Evolutionary conservation across 2,888 invertebrate genomes (phyloP).

Genomic region (Oligia strigilis): DNA sequence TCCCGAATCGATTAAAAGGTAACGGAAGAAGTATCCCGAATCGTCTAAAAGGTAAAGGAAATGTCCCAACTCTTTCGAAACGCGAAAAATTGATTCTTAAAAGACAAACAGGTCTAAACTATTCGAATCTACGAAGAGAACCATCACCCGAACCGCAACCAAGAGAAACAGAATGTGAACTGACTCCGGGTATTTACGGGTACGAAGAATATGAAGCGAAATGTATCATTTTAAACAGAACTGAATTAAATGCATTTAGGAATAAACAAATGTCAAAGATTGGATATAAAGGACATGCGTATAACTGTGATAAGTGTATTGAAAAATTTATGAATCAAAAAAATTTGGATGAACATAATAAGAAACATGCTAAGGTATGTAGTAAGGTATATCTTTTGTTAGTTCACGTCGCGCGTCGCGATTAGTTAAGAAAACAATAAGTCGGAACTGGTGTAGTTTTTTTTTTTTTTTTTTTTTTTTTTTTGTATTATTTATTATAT

Average conservation of each 20-base stretch:
- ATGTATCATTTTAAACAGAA: constrained; percentile 22
- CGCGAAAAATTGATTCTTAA: constrained; percentile 6
- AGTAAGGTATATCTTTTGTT: not conserved
- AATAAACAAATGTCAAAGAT: constrained; percentile 6
- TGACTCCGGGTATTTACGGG: not conserved
- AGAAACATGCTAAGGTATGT: constrained; percentile 25
- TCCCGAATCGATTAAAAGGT: not conserved
- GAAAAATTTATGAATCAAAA: constrained; percentile 21
- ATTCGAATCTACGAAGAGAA: not conserved
- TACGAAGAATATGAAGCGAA: constrained; percentile 21
- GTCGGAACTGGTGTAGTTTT: too few relatives aligned
- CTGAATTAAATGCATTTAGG: constrained; percentile 22
- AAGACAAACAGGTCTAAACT: not conserved
- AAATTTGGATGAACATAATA: constrained; percentile 36
- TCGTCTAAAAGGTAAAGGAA: constrained; percentile 9
- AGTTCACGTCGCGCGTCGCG: not conserved
- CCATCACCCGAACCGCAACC: too few relatives aligned
- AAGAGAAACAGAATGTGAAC: not conserved
- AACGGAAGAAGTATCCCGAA: not conserved
- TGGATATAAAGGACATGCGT: constrained; percentile 21
- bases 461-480: too few relatives aligned
- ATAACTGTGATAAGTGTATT: constrained; percentile 23
- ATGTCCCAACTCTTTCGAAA: not conserved
- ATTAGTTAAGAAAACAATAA: not conserved
- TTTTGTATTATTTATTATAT: too few relatives aligned